phyloP scores from a whole-genome alignment of 2,888 invertebrate species.

The Callimorpha dominula region DNA sequence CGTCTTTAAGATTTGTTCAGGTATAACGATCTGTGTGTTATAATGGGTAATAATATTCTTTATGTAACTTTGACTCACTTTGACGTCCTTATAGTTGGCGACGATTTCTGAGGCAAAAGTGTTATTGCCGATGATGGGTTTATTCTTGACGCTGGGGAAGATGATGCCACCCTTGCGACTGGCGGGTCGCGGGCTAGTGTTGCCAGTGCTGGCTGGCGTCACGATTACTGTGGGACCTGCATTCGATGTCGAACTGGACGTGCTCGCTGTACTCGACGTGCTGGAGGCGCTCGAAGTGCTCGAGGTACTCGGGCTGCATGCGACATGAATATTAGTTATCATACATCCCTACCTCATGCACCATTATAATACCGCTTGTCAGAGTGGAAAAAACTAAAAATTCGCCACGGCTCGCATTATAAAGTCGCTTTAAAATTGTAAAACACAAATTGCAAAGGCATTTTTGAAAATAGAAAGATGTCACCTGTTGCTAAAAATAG shows the following conservation, averaged over 20 bases:
- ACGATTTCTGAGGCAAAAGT: constrained; percentile 93
- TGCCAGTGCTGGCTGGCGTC: constrained; percentile 71
- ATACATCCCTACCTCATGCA: constrained; percentile 48
- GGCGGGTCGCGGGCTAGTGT: constrained; percentile 79
- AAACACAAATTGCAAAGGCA: constrained; percentile 53
- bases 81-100: constrained; percentile 92
- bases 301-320: constrained; percentile 76
- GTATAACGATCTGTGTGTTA: constrained; percentile 52
- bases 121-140: constrained; percentile 94
- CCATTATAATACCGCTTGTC: constrained; percentile 31
- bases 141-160: constrained; percentile 96
- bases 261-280: constrained; percentile 65
- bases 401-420: constrained; percentile 46
- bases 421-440: constrained; percentile 30
- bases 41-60: constrained; percentile 57
- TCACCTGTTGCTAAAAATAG: constrained; percentile 78
- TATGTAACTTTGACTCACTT: constrained; percentile 88
- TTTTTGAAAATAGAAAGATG: constrained; percentile 62
- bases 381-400: constrained; percentile 24
- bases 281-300: constrained; percentile 24
- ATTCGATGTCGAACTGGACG: constrained; percentile 52
- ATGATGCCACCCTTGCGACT: constrained; percentile 93
- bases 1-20: constrained; percentile 49
- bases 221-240: constrained; percentile 70
- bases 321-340: constrained; percentile 77